Base-by-base conservation (phyloP, 2,113 vertebrate genomes). In the Microcebus ravelobensis region DNA sequence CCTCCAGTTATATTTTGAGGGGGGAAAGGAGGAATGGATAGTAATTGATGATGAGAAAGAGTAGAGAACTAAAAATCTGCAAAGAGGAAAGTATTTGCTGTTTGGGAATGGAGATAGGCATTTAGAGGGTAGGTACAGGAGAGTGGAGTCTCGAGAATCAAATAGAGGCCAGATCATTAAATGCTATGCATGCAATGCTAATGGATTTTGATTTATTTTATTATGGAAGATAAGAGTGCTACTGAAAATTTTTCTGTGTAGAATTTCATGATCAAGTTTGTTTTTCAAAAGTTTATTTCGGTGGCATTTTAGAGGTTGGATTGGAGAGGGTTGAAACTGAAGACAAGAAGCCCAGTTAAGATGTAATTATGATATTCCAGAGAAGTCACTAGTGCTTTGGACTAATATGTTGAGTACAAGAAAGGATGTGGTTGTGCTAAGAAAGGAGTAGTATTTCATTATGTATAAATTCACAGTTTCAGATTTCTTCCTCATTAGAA, bases 301-400 rank as follows among this genome's bases (percentile, higher is more conserved):
- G 65, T 90, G 45, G 17, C 61, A 61, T 70, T 87, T 9, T 80
- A 42, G 45, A 80, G 48, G 21, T 92, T 93, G 36, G 18, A 68
- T 92, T 92, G 15, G 29, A 82, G 91, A 83, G 27, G 20, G 8
- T 70, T 83, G 70, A 79, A 29, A 96, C 39, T 90, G 57, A 89
- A 93, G 25, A 13, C 39, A 82, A 29, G 48, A 89, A 92, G 25
- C 6, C 25, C 29, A 42, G 17, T 88, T 90, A 61, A 90, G 79
- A 57, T 25, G 14, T 68, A 29, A 71, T 63, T 87, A 20, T 93
- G 76, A 77, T 93, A 93, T 87, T 87, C 79, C 42, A 81, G 94
- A 70, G 14, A 73, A 48, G 27, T 52, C 8, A 36, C 84, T 81
- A 82, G 59, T 63, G 20, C 61, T 87, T 70, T 83, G 61, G 45